Conservation (phyloP, 2,113 vertebrate species). For the Ptilonorhynchus violaceus region DNA sequence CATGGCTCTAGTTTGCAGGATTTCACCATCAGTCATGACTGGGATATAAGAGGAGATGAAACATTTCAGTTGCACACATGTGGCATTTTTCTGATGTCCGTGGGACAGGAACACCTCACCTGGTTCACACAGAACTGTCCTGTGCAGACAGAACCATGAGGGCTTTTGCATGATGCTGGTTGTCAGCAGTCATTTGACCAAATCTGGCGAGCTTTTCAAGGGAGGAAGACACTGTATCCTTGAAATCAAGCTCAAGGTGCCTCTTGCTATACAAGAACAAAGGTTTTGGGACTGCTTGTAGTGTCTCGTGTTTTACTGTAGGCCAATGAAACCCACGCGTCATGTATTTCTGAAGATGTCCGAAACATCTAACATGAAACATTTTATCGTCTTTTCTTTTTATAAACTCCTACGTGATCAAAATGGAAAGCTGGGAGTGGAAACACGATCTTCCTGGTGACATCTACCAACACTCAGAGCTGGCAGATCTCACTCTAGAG, state of each 20-base stretch:
- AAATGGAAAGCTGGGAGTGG: background rate
- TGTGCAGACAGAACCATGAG: fast-evolving
- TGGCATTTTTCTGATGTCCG: fast-evolving
- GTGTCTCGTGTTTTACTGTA: fast-evolving
- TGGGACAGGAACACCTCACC: background rate
- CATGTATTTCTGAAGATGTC: fast-evolving
- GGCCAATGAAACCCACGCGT: fast-evolving
- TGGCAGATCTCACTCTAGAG: too few species aligned
- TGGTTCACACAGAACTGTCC: too few species aligned
- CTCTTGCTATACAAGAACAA: fast-evolving
- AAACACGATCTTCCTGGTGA: fast-evolving
- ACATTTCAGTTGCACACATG: fast-evolving
- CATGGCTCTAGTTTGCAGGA: background rate
- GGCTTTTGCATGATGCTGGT: fast-evolving
- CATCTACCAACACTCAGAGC: too few species aligned
- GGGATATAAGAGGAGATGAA: background rate
- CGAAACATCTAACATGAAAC: fast-evolving
- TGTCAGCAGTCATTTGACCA: too few species aligned
- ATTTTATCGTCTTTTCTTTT: background rate
- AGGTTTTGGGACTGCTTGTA: fast-evolving
- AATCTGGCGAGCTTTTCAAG: background rate
- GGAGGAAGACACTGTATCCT: background rate
- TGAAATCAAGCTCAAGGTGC: fast-evolving
- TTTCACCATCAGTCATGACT: too few species aligned
- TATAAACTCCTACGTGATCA: too few species aligned